Evolutionary conservation across 2,888 invertebrate genomes (phyloP).

Genomic region (Drosophila paracracens): DNA sequence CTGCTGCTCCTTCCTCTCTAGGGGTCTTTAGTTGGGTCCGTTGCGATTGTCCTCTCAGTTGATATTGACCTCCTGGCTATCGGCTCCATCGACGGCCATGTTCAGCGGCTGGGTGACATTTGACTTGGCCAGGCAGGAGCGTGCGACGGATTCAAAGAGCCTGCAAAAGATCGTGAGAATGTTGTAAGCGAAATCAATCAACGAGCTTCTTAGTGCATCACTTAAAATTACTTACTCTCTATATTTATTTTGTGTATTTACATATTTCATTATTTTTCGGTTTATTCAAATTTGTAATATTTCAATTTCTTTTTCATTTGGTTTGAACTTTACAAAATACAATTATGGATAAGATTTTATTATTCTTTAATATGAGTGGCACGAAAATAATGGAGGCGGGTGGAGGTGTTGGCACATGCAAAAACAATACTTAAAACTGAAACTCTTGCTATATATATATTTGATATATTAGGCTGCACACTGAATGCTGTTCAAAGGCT

Average conservation of each 20-base stretch:
- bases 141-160: conserved; percentile 97
- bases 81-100: conserved; percentile 81
- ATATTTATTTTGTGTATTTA: neutral
- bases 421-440: conserved; percentile 16
- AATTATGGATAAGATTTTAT: neutral
- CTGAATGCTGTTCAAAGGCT: conserved; percentile 52
- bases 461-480: conserved; percentile 57
- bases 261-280: neutral
- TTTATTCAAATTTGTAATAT: neutral
- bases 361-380: neutral
- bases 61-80: conserved; percentile 84
- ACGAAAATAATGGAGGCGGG: neutral
- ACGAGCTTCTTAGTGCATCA: neutral
- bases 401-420: neutral
- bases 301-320: neutral
- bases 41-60: conserved; percentile 59
- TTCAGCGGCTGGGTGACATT: conserved; percentile 85
- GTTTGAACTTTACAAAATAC: neutral
- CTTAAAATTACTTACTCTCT: conserved; percentile 4
- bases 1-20: conserved; percentile 27
- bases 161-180: conserved; percentile 85
- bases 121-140: conserved; percentile 96
- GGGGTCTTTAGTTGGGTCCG: conserved; percentile 29
- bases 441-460: conserved; percentile 31
- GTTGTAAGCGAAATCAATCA: conserved; percentile 13